These are phyloP conservation scores for Bombylius discolor DNA, from an alignment of 2,888 invertebrate species.

Conservation along the genomic window DNA sequence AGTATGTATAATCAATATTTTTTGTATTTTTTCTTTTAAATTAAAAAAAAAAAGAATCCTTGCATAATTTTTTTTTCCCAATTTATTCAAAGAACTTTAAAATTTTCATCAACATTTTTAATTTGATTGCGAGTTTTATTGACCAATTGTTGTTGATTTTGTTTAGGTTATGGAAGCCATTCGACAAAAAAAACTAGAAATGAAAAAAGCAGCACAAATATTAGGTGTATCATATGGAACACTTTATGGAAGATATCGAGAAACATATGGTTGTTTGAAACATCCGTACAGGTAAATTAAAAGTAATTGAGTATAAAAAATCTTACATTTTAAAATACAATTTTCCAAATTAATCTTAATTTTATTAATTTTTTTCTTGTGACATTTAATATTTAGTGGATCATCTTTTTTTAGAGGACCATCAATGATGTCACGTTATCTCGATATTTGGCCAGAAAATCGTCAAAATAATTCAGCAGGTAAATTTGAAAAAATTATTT, in stretches of 20 bases:
- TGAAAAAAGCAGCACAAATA: conserved; percentile 85
- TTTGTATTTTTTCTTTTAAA: too few species aligned
- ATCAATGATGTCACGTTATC: conserved; percentile 18
- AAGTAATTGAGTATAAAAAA: too few species aligned
- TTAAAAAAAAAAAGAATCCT: too few species aligned
- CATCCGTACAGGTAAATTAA: conserved; percentile 62
- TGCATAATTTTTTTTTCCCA: too few species aligned
- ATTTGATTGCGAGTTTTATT: too few species aligned
- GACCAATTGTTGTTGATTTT: too few species aligned
- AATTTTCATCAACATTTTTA: too few species aligned
- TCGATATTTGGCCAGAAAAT: conserved; percentile 68
- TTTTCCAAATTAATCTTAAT: too few species aligned
- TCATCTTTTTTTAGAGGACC: conserved; percentile 11
- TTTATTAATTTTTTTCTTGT: not conserved
- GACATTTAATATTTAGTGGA: conserved; percentile 3
- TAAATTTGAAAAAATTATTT: not conserved
- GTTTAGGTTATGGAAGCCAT: conserved; percentile 74
- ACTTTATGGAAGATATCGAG: conserved; percentile 75
- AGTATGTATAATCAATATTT: conserved; percentile 24
- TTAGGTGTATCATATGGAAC: conserved; percentile 85
- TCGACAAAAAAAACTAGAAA: conserved; percentile 78
- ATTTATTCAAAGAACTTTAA: too few species aligned
- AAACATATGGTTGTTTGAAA: conserved; percentile 78
- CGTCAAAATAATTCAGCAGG: conserved; percentile 38
- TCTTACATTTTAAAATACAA: too few species aligned